Conservation (phyloP, 2,888 invertebrate genomes). For the Neoitamus cyanurus region DNA sequence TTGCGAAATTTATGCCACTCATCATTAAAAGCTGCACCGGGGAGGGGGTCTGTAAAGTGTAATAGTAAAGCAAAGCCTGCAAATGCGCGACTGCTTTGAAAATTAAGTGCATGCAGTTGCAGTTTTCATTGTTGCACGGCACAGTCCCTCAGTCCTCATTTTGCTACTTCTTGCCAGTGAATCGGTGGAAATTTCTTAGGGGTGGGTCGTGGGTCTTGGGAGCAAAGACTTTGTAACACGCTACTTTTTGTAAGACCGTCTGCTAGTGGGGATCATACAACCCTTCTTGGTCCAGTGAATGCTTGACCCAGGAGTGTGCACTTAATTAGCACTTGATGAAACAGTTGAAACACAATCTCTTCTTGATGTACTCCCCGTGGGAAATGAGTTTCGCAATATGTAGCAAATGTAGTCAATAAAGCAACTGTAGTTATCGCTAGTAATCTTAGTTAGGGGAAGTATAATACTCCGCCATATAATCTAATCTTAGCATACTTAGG, state of each 20-base stretch:
- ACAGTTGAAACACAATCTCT: neutral
- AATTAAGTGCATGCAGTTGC: slow-evolving; percentile 1
- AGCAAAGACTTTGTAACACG: neutral
- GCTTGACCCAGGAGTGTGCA: neutral
- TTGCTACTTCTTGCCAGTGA: neutral
- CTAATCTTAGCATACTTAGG: no score
- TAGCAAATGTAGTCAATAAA: neutral
- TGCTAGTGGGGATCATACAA: neutral
- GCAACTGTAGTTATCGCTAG: neutral
- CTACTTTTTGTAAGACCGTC: neutral
- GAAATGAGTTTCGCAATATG: neutral
- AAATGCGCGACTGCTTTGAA: neutral
- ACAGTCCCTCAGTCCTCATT: neutral
- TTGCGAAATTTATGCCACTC: neutral
- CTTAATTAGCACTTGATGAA: neutral
- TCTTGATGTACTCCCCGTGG: neutral
- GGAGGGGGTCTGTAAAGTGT: neutral
- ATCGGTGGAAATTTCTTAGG: neutral
- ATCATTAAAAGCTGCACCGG: neutral
- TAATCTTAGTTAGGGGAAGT: no score
- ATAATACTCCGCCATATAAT: no score
- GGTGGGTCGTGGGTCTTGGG: neutral
- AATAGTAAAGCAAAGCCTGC: neutral
- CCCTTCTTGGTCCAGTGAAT: neutral
- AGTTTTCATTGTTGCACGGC: neutral